Evolutionary conservation across 1,140 invertebrate species (phyloP).

Genomic region (Zaprionus taronus): DNA sequence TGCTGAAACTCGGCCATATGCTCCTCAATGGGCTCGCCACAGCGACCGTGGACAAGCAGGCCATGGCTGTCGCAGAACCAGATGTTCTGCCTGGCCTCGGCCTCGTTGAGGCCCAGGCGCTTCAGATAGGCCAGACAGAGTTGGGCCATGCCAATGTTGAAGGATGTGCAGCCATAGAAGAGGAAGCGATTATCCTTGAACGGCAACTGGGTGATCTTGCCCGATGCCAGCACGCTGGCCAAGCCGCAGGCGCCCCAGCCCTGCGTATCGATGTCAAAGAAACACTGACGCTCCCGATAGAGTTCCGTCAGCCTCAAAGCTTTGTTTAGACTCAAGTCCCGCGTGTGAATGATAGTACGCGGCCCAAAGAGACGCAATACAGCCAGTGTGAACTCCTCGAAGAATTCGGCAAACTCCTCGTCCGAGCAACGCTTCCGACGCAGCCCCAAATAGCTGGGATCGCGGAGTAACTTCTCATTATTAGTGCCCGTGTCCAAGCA

Average conservation of each 20-base stretch:
- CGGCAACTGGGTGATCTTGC: conserved; percentile 90
- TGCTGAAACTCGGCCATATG: conserved; percentile 93
- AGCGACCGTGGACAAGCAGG: conserved; percentile 91
- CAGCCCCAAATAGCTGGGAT: conserved; percentile 96
- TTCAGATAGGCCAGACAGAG: conserved; percentile 95
- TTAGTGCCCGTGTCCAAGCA: conserved; percentile 97
- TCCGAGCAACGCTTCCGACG: conserved; percentile 92
- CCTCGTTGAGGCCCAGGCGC: conserved; percentile 89
- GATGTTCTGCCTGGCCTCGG: conserved; percentile 90
- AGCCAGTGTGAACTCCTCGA: conserved; percentile 90
- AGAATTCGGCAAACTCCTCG: conserved; percentile 93
- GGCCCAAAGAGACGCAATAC: conserved; percentile 93
- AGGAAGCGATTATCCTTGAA: conserved; percentile 93
- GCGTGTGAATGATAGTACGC: conserved; percentile 94
- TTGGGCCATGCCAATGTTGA: conserved; percentile 94
- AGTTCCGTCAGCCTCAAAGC: conserved; percentile 94
- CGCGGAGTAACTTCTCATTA: conserved; percentile 92
- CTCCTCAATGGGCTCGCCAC: conserved; percentile 89
- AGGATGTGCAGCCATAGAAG: conserved; percentile 97
- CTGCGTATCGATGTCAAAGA: conserved; percentile 98
- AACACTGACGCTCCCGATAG: conserved; percentile 94
- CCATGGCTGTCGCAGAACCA: conserved; percentile 90
- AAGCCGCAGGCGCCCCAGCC: conserved; percentile 96
- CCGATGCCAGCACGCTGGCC: conserved; percentile 94
- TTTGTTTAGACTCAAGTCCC: conserved; percentile 97